These are phyloP conservation scores for Acanthochromis polyacanthus DNA, from an alignment of 2,113 vertebrate genomes.

Conservation along the genomic window DNA sequence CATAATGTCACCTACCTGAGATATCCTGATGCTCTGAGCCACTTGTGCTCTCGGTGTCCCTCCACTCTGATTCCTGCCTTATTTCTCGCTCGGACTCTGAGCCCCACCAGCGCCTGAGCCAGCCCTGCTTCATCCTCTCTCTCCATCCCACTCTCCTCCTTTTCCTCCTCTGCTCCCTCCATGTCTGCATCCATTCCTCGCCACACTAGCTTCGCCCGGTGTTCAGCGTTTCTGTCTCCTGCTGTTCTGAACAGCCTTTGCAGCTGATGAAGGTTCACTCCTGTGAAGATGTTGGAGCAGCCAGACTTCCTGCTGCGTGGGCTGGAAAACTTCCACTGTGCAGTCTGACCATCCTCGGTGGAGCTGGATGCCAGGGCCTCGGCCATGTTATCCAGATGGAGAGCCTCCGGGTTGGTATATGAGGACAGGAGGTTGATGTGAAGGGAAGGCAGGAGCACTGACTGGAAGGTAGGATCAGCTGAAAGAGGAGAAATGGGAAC, in stretches of 20 bases:
- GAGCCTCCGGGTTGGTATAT: not conserved
- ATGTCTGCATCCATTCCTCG: conserved; percentile 71
- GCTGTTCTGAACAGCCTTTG: conserved; percentile 86
- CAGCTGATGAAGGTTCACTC: conserved; percentile 63
- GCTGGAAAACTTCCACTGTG: conserved; percentile 48
- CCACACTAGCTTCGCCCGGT: conserved; percentile 88
- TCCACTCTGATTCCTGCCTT: conserved; percentile 70
- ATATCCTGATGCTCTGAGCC: conserved; percentile 66
- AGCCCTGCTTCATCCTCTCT: conserved; percentile 81
- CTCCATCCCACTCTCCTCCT: conserved; percentile 79
- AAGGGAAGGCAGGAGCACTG: not conserved
- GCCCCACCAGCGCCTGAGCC: conserved; percentile 86
- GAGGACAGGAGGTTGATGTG: not conserved
- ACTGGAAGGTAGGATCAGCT: not conserved
- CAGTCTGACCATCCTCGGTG: conserved; percentile 56
- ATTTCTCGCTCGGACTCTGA: conserved; percentile 82
- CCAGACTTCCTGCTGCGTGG: conserved; percentile 86
- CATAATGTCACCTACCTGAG: conserved; percentile 59
- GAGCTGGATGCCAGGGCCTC: conserved; percentile 60
- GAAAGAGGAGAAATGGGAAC: not conserved
- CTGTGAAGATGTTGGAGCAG: conserved; percentile 90
- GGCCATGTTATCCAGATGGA: conserved; percentile 60
- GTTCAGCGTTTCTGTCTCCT: conserved; percentile 85
- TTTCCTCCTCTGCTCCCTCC: conserved; percentile 75
- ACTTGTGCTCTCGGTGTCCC: conserved; percentile 60